Percentiles rank a stretch among this genome's conserved stretches.
Conservation (phyloP, 2,888 invertebrate genomes). For the Endomychus coccineus region DNA sequence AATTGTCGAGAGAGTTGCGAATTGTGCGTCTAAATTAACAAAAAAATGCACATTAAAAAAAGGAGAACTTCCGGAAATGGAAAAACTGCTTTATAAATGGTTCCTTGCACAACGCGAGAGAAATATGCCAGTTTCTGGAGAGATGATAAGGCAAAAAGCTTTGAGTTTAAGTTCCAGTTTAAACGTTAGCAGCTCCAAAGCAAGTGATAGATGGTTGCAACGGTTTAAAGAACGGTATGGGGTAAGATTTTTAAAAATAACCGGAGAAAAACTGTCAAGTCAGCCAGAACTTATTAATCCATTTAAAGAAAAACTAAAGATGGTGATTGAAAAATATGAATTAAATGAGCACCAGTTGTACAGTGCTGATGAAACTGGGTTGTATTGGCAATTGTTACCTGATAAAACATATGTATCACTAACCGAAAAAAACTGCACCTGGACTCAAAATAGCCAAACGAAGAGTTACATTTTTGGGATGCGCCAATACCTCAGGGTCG, state of each 20-base stretch:
- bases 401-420: slow-evolving; percentile 17
- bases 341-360: slow-evolving; percentile 20
- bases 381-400: slow-evolving; percentile 21
- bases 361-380: slow-evolving; percentile 21
- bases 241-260: slow-evolving; percentile 10
- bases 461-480: slow-evolving; percentile 18
- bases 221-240: slow-evolving; percentile 15
- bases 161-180: too few relatives aligned
- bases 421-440: slow-evolving; percentile 18
- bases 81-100: too few relatives aligned
- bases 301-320: too few relatives aligned
- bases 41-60: too few relatives aligned
- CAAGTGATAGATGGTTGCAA: slow-evolving; percentile 14
- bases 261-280: slow-evolving; percentile 18
- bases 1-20: slow-evolving; percentile 2
- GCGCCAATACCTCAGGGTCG: slow-evolving; percentile 15
- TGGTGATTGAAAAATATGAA: too few relatives aligned
- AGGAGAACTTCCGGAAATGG: too few relatives aligned
- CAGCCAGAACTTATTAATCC: too few relatives aligned
- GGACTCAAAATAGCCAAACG: slow-evolving; percentile 18
- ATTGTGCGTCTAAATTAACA: too few relatives aligned
- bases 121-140: too few relatives aligned
- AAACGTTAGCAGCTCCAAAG: slow-evolving; percentile 2
- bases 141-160: too few relatives aligned
- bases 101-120: too few relatives aligned